Evolutionary conservation across 2,113 vertebrate species (phyloP).

Genomic region (Apistogramma diplotaenia): DNA sequence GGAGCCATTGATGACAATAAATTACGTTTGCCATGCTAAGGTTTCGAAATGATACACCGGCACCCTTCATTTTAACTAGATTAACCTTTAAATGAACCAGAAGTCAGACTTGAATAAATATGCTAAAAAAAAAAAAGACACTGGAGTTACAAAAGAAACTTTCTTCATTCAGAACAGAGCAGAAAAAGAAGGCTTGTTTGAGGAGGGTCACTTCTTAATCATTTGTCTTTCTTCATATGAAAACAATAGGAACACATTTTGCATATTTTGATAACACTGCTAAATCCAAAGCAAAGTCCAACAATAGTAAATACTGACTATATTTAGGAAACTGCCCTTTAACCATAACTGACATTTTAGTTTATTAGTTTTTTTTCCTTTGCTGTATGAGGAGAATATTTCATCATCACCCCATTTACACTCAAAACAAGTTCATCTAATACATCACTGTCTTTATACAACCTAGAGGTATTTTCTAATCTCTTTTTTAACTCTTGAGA

Average conservation of each 20-base stretch:
- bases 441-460: constrained; percentile 64
- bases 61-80: constrained; percentile 67
- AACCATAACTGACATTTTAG: constrained; percentile 47
- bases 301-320: constrained; percentile 73
- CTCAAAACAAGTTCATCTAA: constrained; percentile 58
- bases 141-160: constrained; percentile 71
- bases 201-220: constrained; percentile 35
- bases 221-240: constrained; percentile 53
- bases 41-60: constrained; percentile 71
- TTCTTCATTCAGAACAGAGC: constrained; percentile 60
- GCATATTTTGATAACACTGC: constrained; percentile 72
- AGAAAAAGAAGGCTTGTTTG: constrained; percentile 56
- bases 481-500: constrained; percentile 36
- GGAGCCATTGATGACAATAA: constrained; percentile 82
- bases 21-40: constrained; percentile 82
- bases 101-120: constrained; percentile 75
- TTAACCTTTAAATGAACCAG: constrained; percentile 69
- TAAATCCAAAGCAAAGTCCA: constrained; percentile 70
- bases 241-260: constrained; percentile 63
- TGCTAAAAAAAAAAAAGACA: constrained; percentile 69
- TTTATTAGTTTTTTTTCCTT: constrained; percentile 9
- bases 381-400: constrained; percentile 37
- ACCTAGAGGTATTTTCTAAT: constrained; percentile 65
- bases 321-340: constrained; percentile 63
- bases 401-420: constrained; percentile 59